Evolutionary conservation across 2,797 vertebrate genomes (phyloP).

Genomic region (Hemibagrus guttatus): DNA sequence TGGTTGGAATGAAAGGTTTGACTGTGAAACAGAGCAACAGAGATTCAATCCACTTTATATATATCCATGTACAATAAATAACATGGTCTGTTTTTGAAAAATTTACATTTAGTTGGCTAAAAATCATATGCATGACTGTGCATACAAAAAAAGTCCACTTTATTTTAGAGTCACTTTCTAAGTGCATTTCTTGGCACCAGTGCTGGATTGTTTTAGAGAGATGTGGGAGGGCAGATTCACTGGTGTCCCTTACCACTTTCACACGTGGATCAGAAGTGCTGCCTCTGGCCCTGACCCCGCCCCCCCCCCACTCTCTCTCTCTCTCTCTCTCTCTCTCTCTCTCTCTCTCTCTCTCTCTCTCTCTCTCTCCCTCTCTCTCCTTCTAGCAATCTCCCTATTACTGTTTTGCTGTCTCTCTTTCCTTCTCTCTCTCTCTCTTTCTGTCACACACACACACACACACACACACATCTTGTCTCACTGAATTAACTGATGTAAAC

Average conservation of each 20-base stretch:
- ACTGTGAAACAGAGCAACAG: background rate
- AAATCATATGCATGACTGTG: no score
- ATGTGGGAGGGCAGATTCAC: slow-evolving; percentile 40
- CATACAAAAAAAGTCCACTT: background rate
- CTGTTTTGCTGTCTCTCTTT: background rate
- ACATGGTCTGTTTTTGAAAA: background rate
- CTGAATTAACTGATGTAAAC: slow-evolving; percentile 22
- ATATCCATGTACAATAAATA: background rate
- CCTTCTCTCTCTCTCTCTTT: background rate
- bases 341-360: slow-evolving; percentile 7
- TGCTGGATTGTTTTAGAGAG: slow-evolving; percentile 57
- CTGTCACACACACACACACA: background rate
- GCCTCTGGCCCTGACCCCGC: slow-evolving; percentile 27
- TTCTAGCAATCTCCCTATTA: background rate
- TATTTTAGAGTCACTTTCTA: background rate
- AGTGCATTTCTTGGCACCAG: slow-evolving; percentile 12
- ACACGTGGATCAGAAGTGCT: slow-evolving; percentile 62
- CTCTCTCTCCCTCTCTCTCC: background rate
- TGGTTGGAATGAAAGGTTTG: background rate
- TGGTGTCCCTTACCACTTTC: slow-evolving; percentile 64
- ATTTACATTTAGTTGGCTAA: no score
- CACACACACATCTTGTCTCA: background rate
- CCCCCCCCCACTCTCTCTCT: no score
- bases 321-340: slow-evolving; percentile 19
- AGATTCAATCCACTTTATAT: background rate